phyloP scores from a whole-genome alignment of 2,888 invertebrate genomes.

The Andrena marginata region DNA sequence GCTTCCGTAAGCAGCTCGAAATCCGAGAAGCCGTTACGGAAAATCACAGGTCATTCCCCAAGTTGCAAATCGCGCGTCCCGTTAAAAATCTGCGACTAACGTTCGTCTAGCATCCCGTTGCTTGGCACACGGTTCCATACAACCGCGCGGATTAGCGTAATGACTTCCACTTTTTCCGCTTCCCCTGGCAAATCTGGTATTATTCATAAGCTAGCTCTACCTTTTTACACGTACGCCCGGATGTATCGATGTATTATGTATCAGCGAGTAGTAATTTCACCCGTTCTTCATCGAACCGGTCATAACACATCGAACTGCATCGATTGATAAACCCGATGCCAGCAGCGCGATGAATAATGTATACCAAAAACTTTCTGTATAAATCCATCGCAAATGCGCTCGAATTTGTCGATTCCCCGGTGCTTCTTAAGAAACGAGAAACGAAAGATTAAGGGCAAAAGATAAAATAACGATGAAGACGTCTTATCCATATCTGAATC shows the following conservation, averaged over 20 bases:
- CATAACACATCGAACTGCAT: slow-evolving; percentile 47
- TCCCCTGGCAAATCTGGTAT: background rate
- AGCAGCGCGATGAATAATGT: slow-evolving; percentile 47
- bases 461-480: slow-evolving; percentile 63
- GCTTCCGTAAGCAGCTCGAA: slow-evolving; percentile 9
- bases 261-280: slow-evolving; percentile 43
- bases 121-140: slow-evolving; percentile 12
- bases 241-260: slow-evolving; percentile 27
- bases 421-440: background rate
- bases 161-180: slow-evolving; percentile 17
- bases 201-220: slow-evolving; percentile 35
- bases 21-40: slow-evolving; percentile 38
- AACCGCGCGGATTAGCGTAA: slow-evolving; percentile 42
- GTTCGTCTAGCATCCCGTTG: slow-evolving; percentile 12
- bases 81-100: slow-evolving; percentile 41
- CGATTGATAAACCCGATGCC: slow-evolving; percentile 38
- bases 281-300: slow-evolving; percentile 50
- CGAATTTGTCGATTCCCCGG: slow-evolving; percentile 24
- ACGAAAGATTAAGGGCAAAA: slow-evolving; percentile 20
- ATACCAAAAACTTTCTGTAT: slow-evolving; percentile 53
- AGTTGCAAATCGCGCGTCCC: slow-evolving; percentile 43
- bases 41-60: slow-evolving; percentile 28
- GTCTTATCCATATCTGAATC: slow-evolving; percentile 56
- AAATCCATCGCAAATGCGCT: slow-evolving; percentile 43
- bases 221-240: background rate